Conservation (phyloP, 2,797 vertebrate genomes). For the Eremophila alpestris region DNA sequence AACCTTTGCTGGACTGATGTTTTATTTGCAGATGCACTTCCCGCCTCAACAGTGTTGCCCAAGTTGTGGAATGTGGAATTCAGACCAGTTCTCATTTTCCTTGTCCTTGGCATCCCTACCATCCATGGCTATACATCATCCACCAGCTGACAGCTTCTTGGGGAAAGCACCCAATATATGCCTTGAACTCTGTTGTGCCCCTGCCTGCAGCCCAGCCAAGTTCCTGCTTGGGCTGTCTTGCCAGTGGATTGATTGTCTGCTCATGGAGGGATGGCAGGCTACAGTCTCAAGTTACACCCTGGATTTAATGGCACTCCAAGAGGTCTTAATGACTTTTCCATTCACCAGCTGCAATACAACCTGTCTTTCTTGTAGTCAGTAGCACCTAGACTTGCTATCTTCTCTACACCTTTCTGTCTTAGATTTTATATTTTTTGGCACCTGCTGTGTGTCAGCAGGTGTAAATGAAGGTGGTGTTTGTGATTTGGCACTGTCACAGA, state of each 20-base stretch:
- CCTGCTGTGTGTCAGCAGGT: background rate
- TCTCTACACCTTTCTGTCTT: background rate
- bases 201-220: background rate
- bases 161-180: background rate
- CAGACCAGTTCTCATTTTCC: background rate
- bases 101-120: background rate
- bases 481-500: background rate
- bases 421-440: slow-evolving; percentile 21
- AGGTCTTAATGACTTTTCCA: slow-evolving; percentile 57
- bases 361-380: slow-evolving; percentile 8
- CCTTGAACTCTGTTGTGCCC: background rate
- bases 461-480: background rate
- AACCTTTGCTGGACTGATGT: background rate
- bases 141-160: background rate
- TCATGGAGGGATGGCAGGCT: background rate
- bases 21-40: background rate
- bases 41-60: background rate
- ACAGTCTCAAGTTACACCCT: slow-evolving; percentile 18
- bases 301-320: slow-evolving; percentile 34
- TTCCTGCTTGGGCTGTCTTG: background rate
- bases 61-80: background rate
- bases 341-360: slow-evolving; percentile 19
- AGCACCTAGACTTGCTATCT: background rate
- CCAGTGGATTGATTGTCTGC: background rate
- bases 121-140: background rate